A percentile compares a stretch with the other conserved stretches of the same genome.
Evolutionary conservation across 2,888 invertebrate species (phyloP).

Genomic region (Melikaiella ostensackeni): DNA sequence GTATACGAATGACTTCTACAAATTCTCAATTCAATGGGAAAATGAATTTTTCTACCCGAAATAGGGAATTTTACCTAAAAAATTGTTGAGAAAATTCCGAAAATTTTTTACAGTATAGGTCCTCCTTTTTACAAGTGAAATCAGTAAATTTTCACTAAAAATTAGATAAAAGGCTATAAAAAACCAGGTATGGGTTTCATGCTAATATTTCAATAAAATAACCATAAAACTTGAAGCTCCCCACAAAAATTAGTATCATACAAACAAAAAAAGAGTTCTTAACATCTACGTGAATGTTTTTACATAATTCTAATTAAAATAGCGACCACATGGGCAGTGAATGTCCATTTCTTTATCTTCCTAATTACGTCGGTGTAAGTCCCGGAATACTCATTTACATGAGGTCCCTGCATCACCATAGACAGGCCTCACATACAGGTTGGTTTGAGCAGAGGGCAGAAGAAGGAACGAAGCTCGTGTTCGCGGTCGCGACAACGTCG

Average conservation of each 20-base stretch:
- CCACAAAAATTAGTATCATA: neutral
- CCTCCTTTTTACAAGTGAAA: too few relatives aligned
- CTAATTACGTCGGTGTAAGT: slow-evolving; percentile 32
- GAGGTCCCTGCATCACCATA: slow-evolving; percentile 25
- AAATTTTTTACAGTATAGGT: too few relatives aligned
- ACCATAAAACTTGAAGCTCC: neutral
- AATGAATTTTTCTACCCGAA: too few relatives aligned
- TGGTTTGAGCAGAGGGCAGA: slow-evolving; percentile 1
- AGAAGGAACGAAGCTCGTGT: slow-evolving; percentile 24
- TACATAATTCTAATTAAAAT: slow-evolving; percentile 18
- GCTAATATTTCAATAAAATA: slow-evolving; percentile 1
- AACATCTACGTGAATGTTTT: neutral
- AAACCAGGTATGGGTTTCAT: neutral
- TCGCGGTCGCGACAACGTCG: slow-evolving; percentile 35
- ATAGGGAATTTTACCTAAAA: too few relatives aligned
- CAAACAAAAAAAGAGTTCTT: neutral
- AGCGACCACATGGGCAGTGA: slow-evolving; percentile 3
- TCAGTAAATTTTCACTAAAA: neutral
- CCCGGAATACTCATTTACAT: slow-evolving; percentile 38
- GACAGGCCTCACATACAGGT: slow-evolving; percentile 24
- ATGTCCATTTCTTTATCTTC: slow-evolving; percentile 30
- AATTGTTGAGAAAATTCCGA: too few relatives aligned
- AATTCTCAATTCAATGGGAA: too few relatives aligned
- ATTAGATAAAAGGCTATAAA: neutral
- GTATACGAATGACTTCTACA: too few relatives aligned